Evolutionary conservation across 2,888 invertebrate species (phyloP).

Genomic region (Brenthis ino): DNA sequence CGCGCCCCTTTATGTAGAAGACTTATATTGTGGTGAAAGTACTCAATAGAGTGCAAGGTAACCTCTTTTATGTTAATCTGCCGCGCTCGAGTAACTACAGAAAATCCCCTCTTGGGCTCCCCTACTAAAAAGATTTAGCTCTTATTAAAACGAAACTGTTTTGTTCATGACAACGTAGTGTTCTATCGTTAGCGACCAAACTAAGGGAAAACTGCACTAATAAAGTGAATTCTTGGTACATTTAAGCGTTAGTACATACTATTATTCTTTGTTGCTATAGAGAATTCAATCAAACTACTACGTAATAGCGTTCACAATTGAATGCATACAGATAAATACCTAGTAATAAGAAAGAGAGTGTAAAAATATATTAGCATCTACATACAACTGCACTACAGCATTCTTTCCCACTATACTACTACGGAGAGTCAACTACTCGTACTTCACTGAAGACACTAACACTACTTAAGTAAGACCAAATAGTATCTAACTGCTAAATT

Average conservation of each 20-base stretch:
- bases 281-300: not conserved
- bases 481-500: constrained; percentile 32
- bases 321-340: constrained; percentile 6
- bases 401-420: constrained; percentile 14
- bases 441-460: too few species aligned
- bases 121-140: not conserved
- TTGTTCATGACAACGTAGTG: not conserved
- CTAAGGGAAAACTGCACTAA: not conserved
- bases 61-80: too few species aligned
- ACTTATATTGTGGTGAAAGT: too few species aligned
- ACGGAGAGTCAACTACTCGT: not conserved
- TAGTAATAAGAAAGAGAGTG: constrained; percentile 17
- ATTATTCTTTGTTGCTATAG: not conserved
- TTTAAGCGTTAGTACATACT: constrained; percentile 4
- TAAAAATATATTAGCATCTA: constrained; percentile 32
- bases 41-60: too few species aligned
- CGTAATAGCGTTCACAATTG: constrained; percentile 3
- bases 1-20: too few species aligned
- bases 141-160: not conserved
- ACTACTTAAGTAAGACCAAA: constrained; percentile 30
- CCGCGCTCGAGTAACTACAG: too few species aligned
- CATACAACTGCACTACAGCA: constrained; percentile 30
- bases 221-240: not conserved
- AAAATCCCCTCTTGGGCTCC: too few species aligned
- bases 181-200: not conserved